Evolutionary conservation across 1,140 invertebrate genomes (phyloP).

Genomic region (Vanessa atalanta): DNA sequence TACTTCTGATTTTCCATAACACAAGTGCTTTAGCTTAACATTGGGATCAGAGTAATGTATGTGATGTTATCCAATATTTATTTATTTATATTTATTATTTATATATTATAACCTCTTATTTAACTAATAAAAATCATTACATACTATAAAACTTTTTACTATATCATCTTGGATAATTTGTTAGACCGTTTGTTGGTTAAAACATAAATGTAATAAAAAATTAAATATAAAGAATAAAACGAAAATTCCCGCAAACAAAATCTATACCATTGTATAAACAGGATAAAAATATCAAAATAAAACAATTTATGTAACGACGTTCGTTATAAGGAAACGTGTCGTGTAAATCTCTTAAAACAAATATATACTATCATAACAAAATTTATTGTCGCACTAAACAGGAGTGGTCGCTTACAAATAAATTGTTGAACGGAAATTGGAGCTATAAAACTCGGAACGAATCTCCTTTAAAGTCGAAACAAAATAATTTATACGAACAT

Average conservation of each 20-base stretch:
- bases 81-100: no score
- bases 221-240: not conserved
- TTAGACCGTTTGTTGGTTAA: no score
- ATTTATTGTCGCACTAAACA: constrained; percentile 20
- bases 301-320: not conserved
- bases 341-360: constrained; percentile 19
- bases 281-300: not conserved
- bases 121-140: no score
- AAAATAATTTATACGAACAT: constrained; percentile 10
- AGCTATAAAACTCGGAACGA: constrained; percentile 27
- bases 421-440: constrained; percentile 28
- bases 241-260: not conserved
- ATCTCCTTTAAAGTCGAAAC: constrained; percentile 15
- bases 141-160: no score
- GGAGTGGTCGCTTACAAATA: constrained; percentile 23
- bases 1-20: no score
- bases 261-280: not conserved
- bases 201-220: no score
- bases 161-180: no score
- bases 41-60: no score
- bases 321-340: not conserved
- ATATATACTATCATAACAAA: constrained; percentile 13
- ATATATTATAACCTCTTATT: no score
- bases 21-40: no score
- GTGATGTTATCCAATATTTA: no score